Base-by-base conservation (phyloP, 2,888 invertebrate genomes). In the Cremastobaeus sp. region DNA sequence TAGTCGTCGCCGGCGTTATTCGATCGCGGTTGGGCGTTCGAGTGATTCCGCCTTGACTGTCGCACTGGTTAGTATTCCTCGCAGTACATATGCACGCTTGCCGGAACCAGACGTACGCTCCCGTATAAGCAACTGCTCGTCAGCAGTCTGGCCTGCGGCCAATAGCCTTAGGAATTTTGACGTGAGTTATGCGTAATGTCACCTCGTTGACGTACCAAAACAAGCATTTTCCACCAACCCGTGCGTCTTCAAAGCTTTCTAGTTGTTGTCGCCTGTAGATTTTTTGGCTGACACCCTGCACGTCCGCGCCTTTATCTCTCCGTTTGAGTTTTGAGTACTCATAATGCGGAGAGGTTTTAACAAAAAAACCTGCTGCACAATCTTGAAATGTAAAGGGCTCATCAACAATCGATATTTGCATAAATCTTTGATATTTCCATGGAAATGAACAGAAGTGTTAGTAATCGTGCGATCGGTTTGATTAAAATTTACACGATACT, bases 141-240 rank as follows among this genome's bases (percentile, higher is more conserved):
- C 79, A 80, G 77, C 72, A 52, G 75, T 78, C 78, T 83, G 82
- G 83, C 82, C 79, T 69, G 35, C 75, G 76, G 82, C 82, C 84
- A 84, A 79, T 82, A 66, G 76, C 78, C 81, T 77, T 70, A 52
- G 70, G 69, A 68, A 72, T 65, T 69, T 69, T 54, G 48, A 55
- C 64, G 17, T 69, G 69, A 72, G 70, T 73, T 59, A 71, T 52
- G 52, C 15, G 32, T 43, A 45, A 37, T 21, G 34, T 50, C 52
- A 48, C 35, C 52, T 30, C 47, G 25, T 3, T 21, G 28, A 52
- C 35, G 25, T 55, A 55, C 32, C 47, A 20, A 48, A 35, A 41
- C 50, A 52, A 41, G 12, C 15, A 54, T 60, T 55, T 66, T 43
- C 37, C 60, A 66, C 14, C 41, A 2, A 54, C 35, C 55, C 48